Conservation (phyloP, 1,140 invertebrate genomes). For the Agrypnia vestita region DNA sequence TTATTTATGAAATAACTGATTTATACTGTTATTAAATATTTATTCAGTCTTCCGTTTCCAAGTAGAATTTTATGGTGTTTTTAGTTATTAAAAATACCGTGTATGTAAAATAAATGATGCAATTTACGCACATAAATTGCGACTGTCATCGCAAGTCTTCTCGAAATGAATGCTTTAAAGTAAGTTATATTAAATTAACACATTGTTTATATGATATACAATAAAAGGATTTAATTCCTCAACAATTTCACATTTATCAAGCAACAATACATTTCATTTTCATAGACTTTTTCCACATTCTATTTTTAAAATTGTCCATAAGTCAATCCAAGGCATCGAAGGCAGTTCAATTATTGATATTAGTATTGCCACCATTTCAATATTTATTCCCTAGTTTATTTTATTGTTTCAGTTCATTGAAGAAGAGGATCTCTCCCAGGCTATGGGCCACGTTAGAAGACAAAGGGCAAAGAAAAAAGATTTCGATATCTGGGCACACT, state of each 20-base stretch:
- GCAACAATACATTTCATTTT: too few species aligned
- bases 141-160: slow-evolving; percentile 1
- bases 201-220: too few species aligned
- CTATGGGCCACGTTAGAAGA: slow-evolving; percentile 45
- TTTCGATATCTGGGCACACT: slow-evolving; percentile 12
- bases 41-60: not conserved
- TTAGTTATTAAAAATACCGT: not conserved
- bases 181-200: slow-evolving; percentile 13
- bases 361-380: too few species aligned
- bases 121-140: slow-evolving; percentile 11
- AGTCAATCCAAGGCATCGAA: too few species aligned
- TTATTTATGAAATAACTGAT: too few species aligned
- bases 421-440: slow-evolving; percentile 32
- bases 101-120: not conserved
- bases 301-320: too few species aligned
- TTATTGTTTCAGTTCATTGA: slow-evolving; percentile 44
- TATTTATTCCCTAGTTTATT: not conserved
- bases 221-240: too few species aligned
- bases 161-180: slow-evolving; percentile 18
- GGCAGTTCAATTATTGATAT: too few species aligned
- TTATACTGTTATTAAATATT: too few species aligned
- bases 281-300: too few species aligned
- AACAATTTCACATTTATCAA: too few species aligned
- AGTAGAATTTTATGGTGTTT: not conserved
- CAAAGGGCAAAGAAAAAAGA: slow-evolving; percentile 34